Base-by-base conservation (phyloP, 2,888 invertebrate species). In the Nematopogon swammerdamellus region DNA sequence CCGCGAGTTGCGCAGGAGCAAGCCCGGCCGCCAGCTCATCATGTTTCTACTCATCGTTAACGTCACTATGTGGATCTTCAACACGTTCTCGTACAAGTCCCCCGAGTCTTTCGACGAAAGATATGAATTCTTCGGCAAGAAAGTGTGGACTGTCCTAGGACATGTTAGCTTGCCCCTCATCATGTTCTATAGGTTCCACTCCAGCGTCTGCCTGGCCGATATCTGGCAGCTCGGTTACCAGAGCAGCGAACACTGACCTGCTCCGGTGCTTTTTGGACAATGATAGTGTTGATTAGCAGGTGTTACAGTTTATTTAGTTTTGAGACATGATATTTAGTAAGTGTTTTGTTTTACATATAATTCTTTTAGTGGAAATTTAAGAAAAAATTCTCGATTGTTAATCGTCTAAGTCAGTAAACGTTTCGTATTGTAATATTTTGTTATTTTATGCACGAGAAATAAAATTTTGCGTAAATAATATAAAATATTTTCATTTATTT, bases 161-260 rank as follows among this genome's bases (percentile, higher is more conserved):
- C 85, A 86, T 59, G 70, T 85, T 61, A 83, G 83, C 10, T 63
- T 84, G 6, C 86, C 86, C 0, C 61, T 86, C 19, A 84, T 82
- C 53, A 82, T 86, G 69, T 86, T 86, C 62, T 86, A 84, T 60
- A 70, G 85, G 47, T 86, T 86, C 56, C 85, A 86, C 61, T 82
- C 84, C 1, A 81, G 84, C 1, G 85, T 85, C 1, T 86, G 85
- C 58, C 67, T 86, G 18, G 84, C 82, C 4, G 85, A 85, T 62
- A 84, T 86, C 57, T 86, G 86, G 86, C 83, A 83, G 60, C 81
- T 80, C 50, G 84, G 85, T 1, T 86, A 84, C 56, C 79, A 82
- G 58, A 70, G 72, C 11, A 69, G 65, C 6, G 43, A 43, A 6
- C 43, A 43, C 11, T 43, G 43, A 43, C n/a, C n/a, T n/a, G n/a